Evolutionary conservation across 2,113 vertebrate genomes (phyloP), one percentile per base, ranked within the genome.

Genomic region (Apodemus sylvaticus): DNA sequence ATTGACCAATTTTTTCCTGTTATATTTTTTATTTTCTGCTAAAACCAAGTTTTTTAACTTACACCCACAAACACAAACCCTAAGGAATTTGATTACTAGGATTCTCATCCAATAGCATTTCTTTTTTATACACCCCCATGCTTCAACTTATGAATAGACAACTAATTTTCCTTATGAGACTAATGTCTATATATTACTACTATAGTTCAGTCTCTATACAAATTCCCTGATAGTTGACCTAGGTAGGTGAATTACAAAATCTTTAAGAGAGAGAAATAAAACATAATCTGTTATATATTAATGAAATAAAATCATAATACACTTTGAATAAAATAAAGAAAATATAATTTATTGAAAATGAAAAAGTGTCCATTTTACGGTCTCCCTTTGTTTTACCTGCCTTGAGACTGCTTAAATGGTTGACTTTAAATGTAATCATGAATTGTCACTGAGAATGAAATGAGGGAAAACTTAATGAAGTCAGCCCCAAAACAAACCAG

Each of bases 351-450:
- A 29, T 53, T 34, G 22, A 53, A 89, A 42, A 64, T 62, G 11
- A 11, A 51, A 39, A 31, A 22, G 3, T 34, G 0, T 16, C 74
- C 19, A 51, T 78, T 93, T 11, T 60, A 2, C 45, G n/a, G 39
- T 34, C 31, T 0, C 0, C 0, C 8, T 48, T 78, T 34, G 0
- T 95, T 89, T 92, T 4, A 39, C 31, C 12, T 87, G 13, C 94
- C 68, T 64, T 93, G 11, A 76, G 53, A 89, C 71, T n/a, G 34
- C 7, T 24, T 62, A 77, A 62, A 64, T 42, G 14, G 45, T 53
- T 95, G 26, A 62, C 34, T 95, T 66, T 7, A 86, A 24, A 91
- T 88, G 73, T 48, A 94, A 7, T 45, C 83, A 9, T 83, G 11
- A 90, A 48, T 3, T 85, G 12, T 55, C 11, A 88, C 12, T 51